Conservation (phyloP, 2,888 invertebrate genomes). For the Ichneumon xanthorius region DNA sequence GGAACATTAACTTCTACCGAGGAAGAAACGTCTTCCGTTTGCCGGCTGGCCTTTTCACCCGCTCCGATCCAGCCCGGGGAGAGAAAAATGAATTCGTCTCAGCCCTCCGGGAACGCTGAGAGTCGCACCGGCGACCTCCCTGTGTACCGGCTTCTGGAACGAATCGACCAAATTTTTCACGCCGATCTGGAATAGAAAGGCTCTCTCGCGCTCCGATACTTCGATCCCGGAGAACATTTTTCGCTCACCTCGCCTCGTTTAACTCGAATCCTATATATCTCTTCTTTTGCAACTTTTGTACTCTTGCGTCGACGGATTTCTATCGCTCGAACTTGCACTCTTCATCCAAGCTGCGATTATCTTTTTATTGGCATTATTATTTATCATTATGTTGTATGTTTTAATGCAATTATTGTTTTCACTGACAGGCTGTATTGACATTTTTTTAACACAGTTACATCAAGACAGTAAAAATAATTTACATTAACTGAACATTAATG, state of each 20-base stretch:
- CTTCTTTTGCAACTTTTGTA: not conserved
- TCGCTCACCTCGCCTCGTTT: slow-evolving; percentile 28
- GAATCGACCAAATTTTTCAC: slow-evolving; percentile 72
- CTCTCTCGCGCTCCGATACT: slow-evolving; percentile 22
- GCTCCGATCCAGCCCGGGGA: slow-evolving; percentile 35
- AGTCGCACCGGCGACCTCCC: not conserved
- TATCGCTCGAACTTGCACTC: too few relatives aligned
- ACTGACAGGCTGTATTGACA: too few relatives aligned
- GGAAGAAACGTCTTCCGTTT: slow-evolving; percentile 24
- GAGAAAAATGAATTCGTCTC: slow-evolving; percentile 66
- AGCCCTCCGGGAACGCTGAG: slow-evolving; percentile 46
- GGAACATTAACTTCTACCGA: slow-evolving; percentile 38
- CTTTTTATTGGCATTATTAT: too few relatives aligned
- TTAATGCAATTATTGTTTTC: too few relatives aligned
- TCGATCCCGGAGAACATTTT: slow-evolving; percentile 1
- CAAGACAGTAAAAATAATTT: too few relatives aligned
- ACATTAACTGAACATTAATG: too few relatives aligned
- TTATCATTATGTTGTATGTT: too few relatives aligned
- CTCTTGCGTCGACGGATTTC: not conserved
- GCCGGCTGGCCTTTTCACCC: slow-evolving; percentile 60
- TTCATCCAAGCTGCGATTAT: too few relatives aligned
- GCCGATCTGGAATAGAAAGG: slow-evolving; percentile 63
- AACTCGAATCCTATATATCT: not conserved
- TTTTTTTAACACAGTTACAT: too few relatives aligned
- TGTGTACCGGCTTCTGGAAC: slow-evolving; percentile 64